Evolutionary conservation across 2,113 vertebrate species (phyloP).

Genomic region (Tringa solitaria): DNA sequence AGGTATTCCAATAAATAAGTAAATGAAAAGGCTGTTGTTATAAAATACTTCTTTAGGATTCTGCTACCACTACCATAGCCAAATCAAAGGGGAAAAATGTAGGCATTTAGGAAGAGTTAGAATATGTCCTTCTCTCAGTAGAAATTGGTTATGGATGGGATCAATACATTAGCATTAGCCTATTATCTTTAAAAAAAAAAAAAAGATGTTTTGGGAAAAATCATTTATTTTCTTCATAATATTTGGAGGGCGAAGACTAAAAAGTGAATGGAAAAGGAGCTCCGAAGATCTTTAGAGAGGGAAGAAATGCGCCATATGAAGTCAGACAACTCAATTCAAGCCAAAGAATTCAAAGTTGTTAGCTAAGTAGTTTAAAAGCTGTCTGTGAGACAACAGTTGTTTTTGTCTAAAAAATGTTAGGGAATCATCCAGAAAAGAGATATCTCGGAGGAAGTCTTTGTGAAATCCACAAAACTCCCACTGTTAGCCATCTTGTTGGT

Average conservation of each 20-base stretch:
- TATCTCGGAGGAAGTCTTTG: background rate
- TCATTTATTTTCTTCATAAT: background rate
- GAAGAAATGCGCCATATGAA: background rate
- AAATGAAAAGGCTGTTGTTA: background rate
- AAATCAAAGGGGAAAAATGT: background rate
- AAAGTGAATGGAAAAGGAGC: background rate
- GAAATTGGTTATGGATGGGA: background rate
- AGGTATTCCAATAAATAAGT: background rate
- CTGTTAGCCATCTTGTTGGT: background rate
- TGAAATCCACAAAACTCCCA: background rate
- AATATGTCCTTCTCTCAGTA: background rate
- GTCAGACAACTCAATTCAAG: background rate
- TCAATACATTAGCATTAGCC: background rate
- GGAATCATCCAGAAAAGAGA: background rate
- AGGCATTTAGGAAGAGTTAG: background rate
- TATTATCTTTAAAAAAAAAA: background rate
- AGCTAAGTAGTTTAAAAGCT: background rate
- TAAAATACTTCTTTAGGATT: background rate
- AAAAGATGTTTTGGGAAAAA: fast-evolving
- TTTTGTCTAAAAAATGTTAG: background rate
- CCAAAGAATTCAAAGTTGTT: background rate
- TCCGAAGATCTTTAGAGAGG: background rate
- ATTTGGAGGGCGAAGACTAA: background rate
- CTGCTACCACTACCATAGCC: background rate
- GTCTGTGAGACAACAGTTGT: background rate